Evolutionary conservation across 37 sponge, comb jelly and placozoan genomes (phyloP).

Genomic region (Dysidea cf. avara): DNA sequence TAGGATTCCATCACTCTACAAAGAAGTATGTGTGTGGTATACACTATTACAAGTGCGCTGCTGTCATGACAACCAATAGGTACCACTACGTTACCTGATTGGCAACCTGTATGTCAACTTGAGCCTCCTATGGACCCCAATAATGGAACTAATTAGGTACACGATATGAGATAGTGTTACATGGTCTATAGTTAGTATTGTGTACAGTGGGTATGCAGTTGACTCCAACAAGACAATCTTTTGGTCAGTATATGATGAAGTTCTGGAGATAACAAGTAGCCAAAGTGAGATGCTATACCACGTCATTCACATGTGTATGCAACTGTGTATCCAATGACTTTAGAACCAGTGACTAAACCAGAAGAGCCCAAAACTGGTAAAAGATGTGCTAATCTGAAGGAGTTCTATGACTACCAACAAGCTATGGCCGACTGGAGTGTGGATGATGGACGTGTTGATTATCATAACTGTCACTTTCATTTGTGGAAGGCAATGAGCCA

Average conservation of each 20-base stretch:
- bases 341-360: background rate
- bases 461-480: conserved; percentile 63
- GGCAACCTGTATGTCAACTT: conserved; percentile 87
- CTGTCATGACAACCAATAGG: conserved; percentile 18
- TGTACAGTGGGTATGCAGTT: conserved; percentile 58
- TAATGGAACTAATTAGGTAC: conserved; percentile 58
- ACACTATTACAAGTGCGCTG: background rate
- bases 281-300: background rate
- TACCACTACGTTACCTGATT: conserved; percentile 71
- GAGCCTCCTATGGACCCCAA: conserved; percentile 74
- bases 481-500: conserved; percentile 66
- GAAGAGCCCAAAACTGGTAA: background rate
- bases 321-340: background rate
- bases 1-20: conserved; percentile 28
- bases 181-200: background rate
- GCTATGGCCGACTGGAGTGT: background rate
- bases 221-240: conserved; percentile 60
- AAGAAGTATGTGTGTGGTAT: conserved; percentile 46
- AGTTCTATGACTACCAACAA: background rate
- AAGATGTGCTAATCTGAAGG: conserved; percentile 6
- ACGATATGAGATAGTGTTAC: background rate
- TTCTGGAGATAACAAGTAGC: conserved; percentile 16
- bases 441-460: conserved; percentile 63
- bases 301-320: background rate
- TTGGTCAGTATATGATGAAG: conserved; percentile 70